Evolutionary conservation across 2,113 vertebrate species (phyloP), one percentile per base, ranked within the genome.

Genomic region (Columba livia): DNA sequence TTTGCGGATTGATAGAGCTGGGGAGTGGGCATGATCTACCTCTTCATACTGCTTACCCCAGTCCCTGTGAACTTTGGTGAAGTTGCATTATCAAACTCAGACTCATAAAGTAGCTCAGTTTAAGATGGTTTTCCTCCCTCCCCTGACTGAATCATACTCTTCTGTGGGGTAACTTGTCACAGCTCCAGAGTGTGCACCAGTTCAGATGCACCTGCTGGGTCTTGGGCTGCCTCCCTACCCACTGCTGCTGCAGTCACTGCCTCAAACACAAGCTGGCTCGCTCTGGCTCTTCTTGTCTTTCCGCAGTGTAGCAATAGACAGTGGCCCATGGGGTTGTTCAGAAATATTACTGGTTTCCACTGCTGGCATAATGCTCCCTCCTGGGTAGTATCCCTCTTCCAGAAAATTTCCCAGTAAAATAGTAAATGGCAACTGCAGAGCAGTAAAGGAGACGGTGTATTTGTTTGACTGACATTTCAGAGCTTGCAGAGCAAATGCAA

Each of bases 361-460:
- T 72, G 75, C 84, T 90, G 85, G 88, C 81, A 87, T 93, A 94
- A 90, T 89, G 84, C 75, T 91, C 50, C 75, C 72, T 96, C 91
- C 91, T 88, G 96, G 90, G 90, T 93, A 93, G 83, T 89, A 94
- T 91, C 90, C 79, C 67, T 91, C 93, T 92, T 85, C 87, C 96
- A 95, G 96, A 80, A 66, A 65, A 79, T 78, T 95, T 96, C 96
- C 96, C 95, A 90, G 95, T 87, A 72, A 95, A 97, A 96, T 78
- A 93, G 89, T 94, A 97, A 97, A 96, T 94, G 91, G 93, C 87
- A 91, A 88, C 90, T 81, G 90, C 93, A 93, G 84, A 95, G 94
- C 92, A 91, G 93, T 94, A 91, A 91, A 94, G 89, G 66, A 36
- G 0, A 44, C 36, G 65, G 69, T 2, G 2, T 95, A 57, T 92